Conservation (phyloP, 2,797 vertebrate genomes). For the Hippopotamyrus pictus region DNA sequence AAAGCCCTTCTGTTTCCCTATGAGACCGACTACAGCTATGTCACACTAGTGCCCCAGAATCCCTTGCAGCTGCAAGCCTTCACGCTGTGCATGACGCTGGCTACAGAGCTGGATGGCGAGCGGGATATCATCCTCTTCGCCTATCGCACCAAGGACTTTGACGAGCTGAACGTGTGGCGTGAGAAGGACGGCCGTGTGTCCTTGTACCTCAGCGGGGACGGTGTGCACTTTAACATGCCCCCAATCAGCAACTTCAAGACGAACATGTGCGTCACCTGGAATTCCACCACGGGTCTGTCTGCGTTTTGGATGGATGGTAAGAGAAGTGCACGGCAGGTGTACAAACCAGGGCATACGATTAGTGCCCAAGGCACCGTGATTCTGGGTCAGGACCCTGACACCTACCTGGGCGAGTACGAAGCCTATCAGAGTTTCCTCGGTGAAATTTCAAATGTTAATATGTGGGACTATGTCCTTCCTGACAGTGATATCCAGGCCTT, state of each 20-base stretch:
- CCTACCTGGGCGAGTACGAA: slow-evolving; percentile 55
- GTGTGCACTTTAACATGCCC: slow-evolving; percentile 55
- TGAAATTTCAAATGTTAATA: slow-evolving; percentile 61
- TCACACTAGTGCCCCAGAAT: slow-evolving; percentile 59
- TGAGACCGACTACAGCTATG: slow-evolving; percentile 67
- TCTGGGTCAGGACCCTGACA: slow-evolving; percentile 68
- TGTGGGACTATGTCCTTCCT: slow-evolving; percentile 63
- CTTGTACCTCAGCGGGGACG: slow-evolving; percentile 66
- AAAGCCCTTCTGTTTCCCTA: slow-evolving; percentile 67
- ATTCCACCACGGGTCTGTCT: slow-evolving; percentile 52
- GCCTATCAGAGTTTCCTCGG: slow-evolving; percentile 60
- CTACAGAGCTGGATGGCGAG: slow-evolving; percentile 61
- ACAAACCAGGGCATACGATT: slow-evolving; percentile 60
- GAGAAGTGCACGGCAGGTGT: slow-evolving; percentile 59
- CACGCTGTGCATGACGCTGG: slow-evolving; percentile 66
- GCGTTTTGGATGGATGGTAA: slow-evolving; percentile 62
- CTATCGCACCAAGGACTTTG: slow-evolving; percentile 64
- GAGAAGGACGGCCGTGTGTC: slow-evolving; percentile 63
- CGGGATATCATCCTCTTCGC: slow-evolving; percentile 69
- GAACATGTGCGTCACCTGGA: slow-evolving; percentile 70
- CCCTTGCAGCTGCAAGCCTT: slow-evolving; percentile 60
- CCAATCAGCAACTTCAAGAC: slow-evolving; percentile 61
- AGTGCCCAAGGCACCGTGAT: slow-evolving; percentile 45
- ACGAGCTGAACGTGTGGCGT: slow-evolving; percentile 70
- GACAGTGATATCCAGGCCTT: slow-evolving; percentile 45